Conservation (phyloP, 2,797 vertebrate species). For the Sebastes cheni region DNA sequence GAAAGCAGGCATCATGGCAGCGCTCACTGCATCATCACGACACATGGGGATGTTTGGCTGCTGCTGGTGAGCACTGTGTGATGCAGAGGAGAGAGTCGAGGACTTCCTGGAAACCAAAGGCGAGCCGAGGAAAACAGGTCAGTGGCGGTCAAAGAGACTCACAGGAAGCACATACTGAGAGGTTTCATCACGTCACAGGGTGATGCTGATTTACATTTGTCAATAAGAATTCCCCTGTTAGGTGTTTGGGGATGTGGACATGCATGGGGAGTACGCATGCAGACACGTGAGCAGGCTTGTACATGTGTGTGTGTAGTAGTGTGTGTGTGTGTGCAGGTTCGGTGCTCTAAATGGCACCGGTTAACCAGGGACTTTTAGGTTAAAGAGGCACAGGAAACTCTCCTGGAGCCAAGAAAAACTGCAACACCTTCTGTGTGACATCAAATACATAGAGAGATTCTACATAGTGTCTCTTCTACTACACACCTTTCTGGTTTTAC, state of each 20-base stretch:
- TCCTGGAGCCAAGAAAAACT: neutral
- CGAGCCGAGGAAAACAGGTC: conserved; percentile 71
- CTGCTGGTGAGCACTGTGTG: conserved; percentile 66
- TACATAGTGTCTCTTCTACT: neutral
- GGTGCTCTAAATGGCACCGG: neutral
- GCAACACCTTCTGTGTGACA: conserved; percentile 26
- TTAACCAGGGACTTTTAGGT: conserved; percentile 15
- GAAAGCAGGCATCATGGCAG: conserved; percentile 71
- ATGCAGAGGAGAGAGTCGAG: conserved; percentile 66
- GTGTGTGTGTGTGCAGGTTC: neutral
- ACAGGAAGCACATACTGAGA: neutral
- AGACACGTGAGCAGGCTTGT: conserved; percentile 35
- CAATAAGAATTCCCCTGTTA: conserved; percentile 51
- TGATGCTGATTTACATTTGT: conserved; percentile 39
- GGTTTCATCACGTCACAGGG: conserved; percentile 12
- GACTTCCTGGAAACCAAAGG: conserved; percentile 69
- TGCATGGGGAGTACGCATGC: conserved; percentile 45
- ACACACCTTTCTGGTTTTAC: neutral
- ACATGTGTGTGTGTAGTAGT: neutral
- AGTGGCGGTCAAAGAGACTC: conserved; percentile 43
- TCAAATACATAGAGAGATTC: neutral
- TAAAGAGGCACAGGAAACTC: conserved; percentile 7
- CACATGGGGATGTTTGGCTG: conserved; percentile 75
- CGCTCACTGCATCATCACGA: conserved; percentile 75
- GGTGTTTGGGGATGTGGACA: conserved; percentile 27